These are phyloP conservation scores for Campoletis sonorensis DNA, from an alignment of 1,140 invertebrate genomes.

Conservation along the genomic window DNA sequence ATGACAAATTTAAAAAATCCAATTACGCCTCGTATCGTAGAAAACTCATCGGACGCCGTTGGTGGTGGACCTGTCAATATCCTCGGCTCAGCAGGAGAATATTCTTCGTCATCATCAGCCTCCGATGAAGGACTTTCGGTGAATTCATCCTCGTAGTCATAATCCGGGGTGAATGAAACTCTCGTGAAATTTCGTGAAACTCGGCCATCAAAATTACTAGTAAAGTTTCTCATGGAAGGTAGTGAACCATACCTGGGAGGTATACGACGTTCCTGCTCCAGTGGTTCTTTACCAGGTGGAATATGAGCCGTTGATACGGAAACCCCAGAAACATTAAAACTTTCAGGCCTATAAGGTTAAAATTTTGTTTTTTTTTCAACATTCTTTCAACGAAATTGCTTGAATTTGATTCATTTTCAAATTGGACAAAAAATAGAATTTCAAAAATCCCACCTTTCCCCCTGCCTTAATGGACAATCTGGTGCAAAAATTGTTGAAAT, in stretches of 20 bases:
- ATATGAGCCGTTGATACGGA: neutral
- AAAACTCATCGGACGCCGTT: conserved; percentile 1
- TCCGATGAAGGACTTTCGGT: neutral
- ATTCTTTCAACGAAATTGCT: no score
- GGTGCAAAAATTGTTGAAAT: conserved; percentile 83
- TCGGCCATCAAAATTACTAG: neutral
- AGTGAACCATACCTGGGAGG: neutral
- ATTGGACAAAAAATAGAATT: neutral
- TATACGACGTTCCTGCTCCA: neutral
- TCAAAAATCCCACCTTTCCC: conserved; percentile 42
- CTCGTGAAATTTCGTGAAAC: neutral
- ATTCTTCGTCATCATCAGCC: conserved; percentile 21
- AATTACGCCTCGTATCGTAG: neutral
- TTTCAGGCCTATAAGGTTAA: neutral
- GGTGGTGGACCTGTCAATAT: neutral
- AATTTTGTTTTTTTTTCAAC: neutral
- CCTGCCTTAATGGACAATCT: conserved; percentile 76
- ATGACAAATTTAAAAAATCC: neutral
- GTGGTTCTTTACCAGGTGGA: neutral
- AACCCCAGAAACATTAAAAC: neutral
- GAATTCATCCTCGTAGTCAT: conserved; percentile 22
- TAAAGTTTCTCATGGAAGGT: neutral
- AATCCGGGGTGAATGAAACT: neutral
- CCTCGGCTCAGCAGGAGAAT: conserved; percentile 8
- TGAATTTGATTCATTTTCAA: no score